Conservation (phyloP, 2,888 invertebrate genomes). For the Ecdyonurus torrentis region DNA sequence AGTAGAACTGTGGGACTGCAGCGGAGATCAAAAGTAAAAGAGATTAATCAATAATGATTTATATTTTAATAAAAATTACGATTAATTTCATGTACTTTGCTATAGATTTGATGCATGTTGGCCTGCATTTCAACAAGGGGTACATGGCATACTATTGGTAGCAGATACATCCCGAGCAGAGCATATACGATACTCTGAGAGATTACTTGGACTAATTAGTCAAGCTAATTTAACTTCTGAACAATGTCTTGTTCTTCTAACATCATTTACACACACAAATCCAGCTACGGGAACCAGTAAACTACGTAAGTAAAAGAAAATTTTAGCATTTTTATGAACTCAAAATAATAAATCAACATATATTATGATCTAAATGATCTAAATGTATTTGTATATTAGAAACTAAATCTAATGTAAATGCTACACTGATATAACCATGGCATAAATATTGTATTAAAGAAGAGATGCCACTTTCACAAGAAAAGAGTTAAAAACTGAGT, state of each 20-base stretch:
- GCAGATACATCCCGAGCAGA: not conserved
- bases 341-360: no score
- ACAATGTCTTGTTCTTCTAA: not conserved
- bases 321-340: no score
- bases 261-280: not conserved
- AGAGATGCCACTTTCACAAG: no score
- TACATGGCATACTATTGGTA: not conserved
- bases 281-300: not conserved
- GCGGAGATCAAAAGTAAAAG: constrained; percentile 7
- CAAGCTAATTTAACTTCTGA: not conserved
- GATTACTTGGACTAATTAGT: not conserved
- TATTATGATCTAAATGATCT: no score
- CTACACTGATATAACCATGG: no score
- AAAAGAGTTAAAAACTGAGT: no score
- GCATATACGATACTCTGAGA: not conserved
- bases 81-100: not conserved
- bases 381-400: no score
- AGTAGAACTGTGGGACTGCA: constrained; percentile 9
- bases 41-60: not conserved
- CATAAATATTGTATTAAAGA: no score
- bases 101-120: not conserved
- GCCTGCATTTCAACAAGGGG: not conserved
- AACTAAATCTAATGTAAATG: no score
- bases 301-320: no score
- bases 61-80: not conserved